A percentile compares a stretch with the other conserved stretches of the same genome.
Evolutionary conservation across 2,113 vertebrate species (phyloP).

Genomic region (western clawed frog (Xenopus tropicalis)): UCB_Xtro_10.0 CM004444.2:118615001-118615500

Average conservation of each 20-base stretch:
- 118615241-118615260: not conserved
- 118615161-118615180: not conserved
- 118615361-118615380: not conserved
- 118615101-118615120: not conserved
- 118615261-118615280: slow-evolving; percentile 8
- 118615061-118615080: slow-evolving; percentile 12
- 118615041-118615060: slow-evolving; percentile 13
- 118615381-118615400: slow-evolving; percentile 3
- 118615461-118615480: slow-evolving; percentile 16
- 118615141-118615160: not conserved
- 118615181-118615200: not conserved
- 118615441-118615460: slow-evolving; percentile 1
- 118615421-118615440: slow-evolving; percentile 2
- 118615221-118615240: not conserved
- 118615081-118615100: not conserved
- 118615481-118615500: slow-evolving; percentile 14
- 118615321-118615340: not conserved
- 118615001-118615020: slow-evolving; percentile 23
- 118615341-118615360: slow-evolving; percentile 1
- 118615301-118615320: slow-evolving; percentile 3
- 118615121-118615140: not conserved
- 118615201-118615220: not conserved
- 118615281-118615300: slow-evolving; percentile 8
- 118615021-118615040: slow-evolving; percentile 36
- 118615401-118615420: not conserved